Conservation (phyloP, 1,140 invertebrate species). For the Drosophila gunungcola region DNA sequence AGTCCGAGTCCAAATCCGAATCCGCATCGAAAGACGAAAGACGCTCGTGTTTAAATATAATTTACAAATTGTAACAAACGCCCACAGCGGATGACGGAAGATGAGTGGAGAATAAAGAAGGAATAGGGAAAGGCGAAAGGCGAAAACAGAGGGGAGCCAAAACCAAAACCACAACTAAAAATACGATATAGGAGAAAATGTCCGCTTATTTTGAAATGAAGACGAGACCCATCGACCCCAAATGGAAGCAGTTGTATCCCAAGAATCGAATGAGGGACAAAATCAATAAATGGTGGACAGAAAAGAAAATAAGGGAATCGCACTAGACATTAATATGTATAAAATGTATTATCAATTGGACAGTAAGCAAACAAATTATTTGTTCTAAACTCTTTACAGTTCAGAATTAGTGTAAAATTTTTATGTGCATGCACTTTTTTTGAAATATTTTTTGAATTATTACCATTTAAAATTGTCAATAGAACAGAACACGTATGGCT, state of each 20-base stretch:
- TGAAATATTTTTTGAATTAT: no score
- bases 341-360: background rate
- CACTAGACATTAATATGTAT: no score
- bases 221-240: slow-evolving; percentile 34
- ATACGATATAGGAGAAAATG: slow-evolving; percentile 65
- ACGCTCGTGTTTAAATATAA: slow-evolving; percentile 76
- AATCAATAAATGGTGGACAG: slow-evolving; percentile 7
- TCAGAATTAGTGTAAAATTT: no score
- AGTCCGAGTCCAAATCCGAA: slow-evolving; percentile 11
- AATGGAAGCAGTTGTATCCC: background rate
- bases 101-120: slow-evolving; percentile 14
- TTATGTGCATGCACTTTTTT: no score
- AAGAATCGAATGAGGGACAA: slow-evolving; percentile 1
- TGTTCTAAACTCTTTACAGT: no score
- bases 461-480: no score
- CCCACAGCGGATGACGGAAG: slow-evolving; percentile 36
- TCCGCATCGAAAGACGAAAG: slow-evolving; percentile 34
- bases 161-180: slow-evolving; percentile 72
- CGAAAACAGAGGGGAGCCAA: slow-evolving; percentile 14
- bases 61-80: slow-evolving; percentile 71
- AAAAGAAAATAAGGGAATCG: slow-evolving; percentile 10
- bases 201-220: slow-evolving; percentile 73
- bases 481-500: no score
- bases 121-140: background rate
- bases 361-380: background rate